Evolutionary conservation across 2,888 invertebrate genomes (phyloP).

Genomic region (Galeruca laticollis): DNA sequence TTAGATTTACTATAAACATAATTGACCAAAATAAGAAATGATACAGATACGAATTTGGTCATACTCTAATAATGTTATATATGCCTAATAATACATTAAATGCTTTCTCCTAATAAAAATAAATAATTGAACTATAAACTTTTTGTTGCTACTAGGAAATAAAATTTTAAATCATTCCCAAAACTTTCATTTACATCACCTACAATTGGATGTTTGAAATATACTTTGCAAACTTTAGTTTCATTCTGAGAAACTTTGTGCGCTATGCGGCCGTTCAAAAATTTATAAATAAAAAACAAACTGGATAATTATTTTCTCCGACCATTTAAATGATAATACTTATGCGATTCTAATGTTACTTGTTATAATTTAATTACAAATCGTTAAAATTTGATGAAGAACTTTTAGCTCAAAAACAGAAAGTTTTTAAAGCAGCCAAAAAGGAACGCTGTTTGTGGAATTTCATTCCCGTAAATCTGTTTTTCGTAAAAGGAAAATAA

Average conservation of each 20-base stretch:
- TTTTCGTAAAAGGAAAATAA: no score
- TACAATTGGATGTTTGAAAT: not conserved
- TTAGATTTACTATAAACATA: conserved; percentile 10
- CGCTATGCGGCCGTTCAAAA: conserved; percentile 20
- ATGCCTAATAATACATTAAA: not conserved
- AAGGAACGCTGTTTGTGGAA: no score
- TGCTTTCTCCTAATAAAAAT: not conserved
- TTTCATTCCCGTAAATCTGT: no score
- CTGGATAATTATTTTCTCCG: not conserved
- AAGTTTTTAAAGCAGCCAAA: no score
- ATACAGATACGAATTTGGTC: not conserved
- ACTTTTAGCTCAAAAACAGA: no score
- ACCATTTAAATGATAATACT: not conserved
- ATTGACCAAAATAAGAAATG: conserved; percentile 24
- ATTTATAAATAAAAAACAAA: conserved; percentile 1
- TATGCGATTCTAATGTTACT: no score
- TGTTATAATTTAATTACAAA: no score
- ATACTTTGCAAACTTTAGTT: not conserved
- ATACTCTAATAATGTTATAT: not conserved
- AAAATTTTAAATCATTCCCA: not conserved
- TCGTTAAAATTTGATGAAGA: no score
- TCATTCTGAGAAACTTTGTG: conserved; percentile 15
- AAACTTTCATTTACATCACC: conserved; percentile 11
- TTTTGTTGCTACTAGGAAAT: not conserved
- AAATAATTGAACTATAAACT: conserved; percentile 16